Percentiles rank a stretch among this genome's conserved stretches.
Conservation (phyloP, 2,888 invertebrate species). For the Cenopis cana region DNA sequence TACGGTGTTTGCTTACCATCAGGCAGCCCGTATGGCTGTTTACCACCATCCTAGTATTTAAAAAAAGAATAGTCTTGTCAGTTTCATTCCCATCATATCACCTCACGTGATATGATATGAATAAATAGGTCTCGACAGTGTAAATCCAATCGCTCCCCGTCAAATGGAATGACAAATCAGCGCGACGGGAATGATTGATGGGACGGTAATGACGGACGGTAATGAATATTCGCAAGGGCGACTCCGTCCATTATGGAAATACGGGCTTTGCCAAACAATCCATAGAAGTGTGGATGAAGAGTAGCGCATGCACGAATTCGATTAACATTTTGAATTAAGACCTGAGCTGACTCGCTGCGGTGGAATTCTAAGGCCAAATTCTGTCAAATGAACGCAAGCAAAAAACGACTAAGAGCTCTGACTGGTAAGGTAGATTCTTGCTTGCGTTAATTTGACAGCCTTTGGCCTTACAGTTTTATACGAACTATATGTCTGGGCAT, state of each 20-base stretch:
- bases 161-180: conserved; percentile 27
- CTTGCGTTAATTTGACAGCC: no score
- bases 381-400: no score
- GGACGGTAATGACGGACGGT: conserved; percentile 11
- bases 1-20: no score
- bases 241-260: conserved; percentile 18
- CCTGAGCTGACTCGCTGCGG: no score
- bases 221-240: conserved; percentile 25
- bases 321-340: no score
- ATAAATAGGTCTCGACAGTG: background rate
- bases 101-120: background rate
- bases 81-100: background rate
- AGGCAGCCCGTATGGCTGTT: background rate
- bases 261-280: conserved; percentile 2
- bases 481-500: no score
- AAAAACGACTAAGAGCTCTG: no score
- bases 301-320: background rate
- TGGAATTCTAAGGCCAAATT: no score
- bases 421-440: no score
- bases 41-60: no score
- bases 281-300: background rate
- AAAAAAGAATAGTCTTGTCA: background rate
- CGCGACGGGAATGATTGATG: conserved; percentile 21
- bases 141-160: conserved; percentile 16
- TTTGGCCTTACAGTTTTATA: no score